phyloP scores from a whole-genome alignment of 2,888 invertebrate genomes.

The Pseudanteris insignis region DNA sequence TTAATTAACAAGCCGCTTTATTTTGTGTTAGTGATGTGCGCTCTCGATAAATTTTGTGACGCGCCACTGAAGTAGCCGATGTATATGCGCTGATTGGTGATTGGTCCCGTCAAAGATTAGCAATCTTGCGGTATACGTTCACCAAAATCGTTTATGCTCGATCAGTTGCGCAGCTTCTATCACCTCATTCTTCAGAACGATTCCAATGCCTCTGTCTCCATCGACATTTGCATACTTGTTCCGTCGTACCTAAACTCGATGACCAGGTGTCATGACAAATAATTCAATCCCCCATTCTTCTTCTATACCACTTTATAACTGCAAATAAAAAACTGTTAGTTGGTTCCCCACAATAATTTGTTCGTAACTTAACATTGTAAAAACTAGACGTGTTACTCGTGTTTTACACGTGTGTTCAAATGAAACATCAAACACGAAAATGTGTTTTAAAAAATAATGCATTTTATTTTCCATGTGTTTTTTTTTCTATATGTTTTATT shows the following conservation, averaged over 20 bases:
- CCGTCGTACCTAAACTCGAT: background rate
- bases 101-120: constrained; percentile 46
- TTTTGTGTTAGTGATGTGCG: constrained; percentile 34
- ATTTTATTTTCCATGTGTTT: too few species aligned
- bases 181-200: constrained; percentile 35
- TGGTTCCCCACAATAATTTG: too few species aligned
- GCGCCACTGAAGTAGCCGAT: constrained; percentile 51
- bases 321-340: too few species aligned
- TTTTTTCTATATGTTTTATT: too few species aligned
- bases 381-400: too few species aligned
- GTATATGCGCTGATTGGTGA: constrained; percentile 43
- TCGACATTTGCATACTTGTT: constrained; percentile 53
- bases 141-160: constrained; percentile 48
- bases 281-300: too few species aligned
- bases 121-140: constrained; percentile 47
- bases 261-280: too few species aligned
- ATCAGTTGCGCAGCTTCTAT: constrained; percentile 54
- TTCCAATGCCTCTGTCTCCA: constrained; percentile 25
- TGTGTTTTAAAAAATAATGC: too few species aligned
- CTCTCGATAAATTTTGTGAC: constrained; percentile 35
- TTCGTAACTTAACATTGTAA: too few species aligned
- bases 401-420: too few species aligned
- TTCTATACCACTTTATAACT: too few species aligned
- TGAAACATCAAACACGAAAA: too few species aligned
- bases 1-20: constrained; percentile 38